Evolutionary conservation across 2,113 vertebrate species (phyloP).

Genomic region (Oxyruncus cristatus): DNA sequence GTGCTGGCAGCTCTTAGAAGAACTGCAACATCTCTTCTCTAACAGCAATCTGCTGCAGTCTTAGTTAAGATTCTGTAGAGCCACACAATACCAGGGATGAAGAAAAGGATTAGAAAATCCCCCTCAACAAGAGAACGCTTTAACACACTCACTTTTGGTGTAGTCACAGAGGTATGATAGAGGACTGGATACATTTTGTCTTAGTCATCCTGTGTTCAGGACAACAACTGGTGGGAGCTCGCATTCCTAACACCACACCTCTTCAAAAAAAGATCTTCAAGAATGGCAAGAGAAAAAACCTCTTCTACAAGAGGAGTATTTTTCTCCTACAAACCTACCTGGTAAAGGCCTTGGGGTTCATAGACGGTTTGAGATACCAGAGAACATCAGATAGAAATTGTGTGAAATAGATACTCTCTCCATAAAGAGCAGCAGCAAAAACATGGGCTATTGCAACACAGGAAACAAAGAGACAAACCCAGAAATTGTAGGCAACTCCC

Average conservation of each 20-base stretch:
- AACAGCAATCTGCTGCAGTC: background rate
- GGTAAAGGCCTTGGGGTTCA: background rate
- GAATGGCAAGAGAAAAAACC: background rate
- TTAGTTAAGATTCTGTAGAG: background rate
- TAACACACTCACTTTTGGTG: background rate
- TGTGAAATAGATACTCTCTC: background rate
- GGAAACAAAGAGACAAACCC: background rate
- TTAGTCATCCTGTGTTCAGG: background rate
- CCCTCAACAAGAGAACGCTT: background rate
- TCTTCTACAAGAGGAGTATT: background rate
- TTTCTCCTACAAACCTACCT: background rate
- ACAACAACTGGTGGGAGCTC: background rate
- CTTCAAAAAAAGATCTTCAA: background rate
- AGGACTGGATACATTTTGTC: background rate
- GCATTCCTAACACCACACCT: background rate
- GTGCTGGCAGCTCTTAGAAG: background rate
- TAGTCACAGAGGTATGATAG: background rate
- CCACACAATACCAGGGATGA: background rate
- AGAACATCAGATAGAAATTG: background rate
- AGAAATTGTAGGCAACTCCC: background rate
- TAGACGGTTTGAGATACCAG: background rate
- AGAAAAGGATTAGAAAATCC: background rate
- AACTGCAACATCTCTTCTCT: background rate
- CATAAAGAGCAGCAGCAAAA: background rate
- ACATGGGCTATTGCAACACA: background rate